Base-by-base conservation (phyloP, 1,140 invertebrate species). In the Ctenoplectra terminalis region DNA sequence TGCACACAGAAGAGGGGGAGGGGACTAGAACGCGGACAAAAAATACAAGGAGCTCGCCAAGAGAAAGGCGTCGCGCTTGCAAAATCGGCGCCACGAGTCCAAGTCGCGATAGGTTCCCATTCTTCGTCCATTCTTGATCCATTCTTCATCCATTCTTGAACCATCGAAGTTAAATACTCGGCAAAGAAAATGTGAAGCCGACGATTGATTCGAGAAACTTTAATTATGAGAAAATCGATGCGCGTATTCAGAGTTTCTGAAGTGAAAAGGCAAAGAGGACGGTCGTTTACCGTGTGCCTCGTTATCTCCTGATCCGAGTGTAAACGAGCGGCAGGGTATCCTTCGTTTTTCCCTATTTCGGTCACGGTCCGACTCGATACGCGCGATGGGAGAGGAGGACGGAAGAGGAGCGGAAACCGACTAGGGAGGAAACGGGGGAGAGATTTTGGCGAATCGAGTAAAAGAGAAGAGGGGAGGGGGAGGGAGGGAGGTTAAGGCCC, bases 301-400 rank as follows among this genome's bases (percentile, higher is more conserved):
- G 89, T 90, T 90, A 89, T 81, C 86, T 64, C 78, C 37, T 37
- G 80, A 89, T 90, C 84, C 86, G 74, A 73, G 83, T 88, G 87
- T 86, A 87, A 90, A 89, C 88, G 84, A 87, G 82, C 85, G 85
- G 87, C 87, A 86, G 81, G 64, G 78, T 77, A 76, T 85, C 82
- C 72, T 79, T 90, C 72, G 83, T 87, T 91, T 90, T 88, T 87
- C 88, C 85, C 77, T 87, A 81, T 86, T 88, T 88, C 74, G 81
- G 78, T 78, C 70, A 56, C 67, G 73, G 77, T 83, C 52, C 58
- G 69, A 29, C 48, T 81, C 52, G 73, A 81, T 43, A 60, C 50
- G 50, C 23, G 4, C 8, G 1, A 8, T 29, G 26, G 26, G 60
- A 26, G 29, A 52, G 31, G 9, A 29, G 43, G 6, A 64, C n/a